Percentiles rank a stretch among this genome's conserved stretches.
Conservation (phyloP, 2,113 vertebrate species). For the Callipepla squamata region DNA sequence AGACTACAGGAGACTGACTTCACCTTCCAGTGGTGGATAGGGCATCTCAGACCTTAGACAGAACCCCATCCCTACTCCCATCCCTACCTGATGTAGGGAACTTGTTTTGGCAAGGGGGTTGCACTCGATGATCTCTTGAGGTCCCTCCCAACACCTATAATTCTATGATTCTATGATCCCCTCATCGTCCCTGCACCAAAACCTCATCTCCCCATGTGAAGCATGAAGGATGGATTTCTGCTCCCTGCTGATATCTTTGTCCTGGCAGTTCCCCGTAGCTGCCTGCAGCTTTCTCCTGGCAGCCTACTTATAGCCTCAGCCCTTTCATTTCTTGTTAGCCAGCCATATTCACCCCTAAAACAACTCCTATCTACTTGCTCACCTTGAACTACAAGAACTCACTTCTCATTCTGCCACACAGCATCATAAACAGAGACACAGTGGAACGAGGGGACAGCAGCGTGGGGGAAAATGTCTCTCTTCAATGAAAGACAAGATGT, state of each 20-base stretch:
- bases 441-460: rapidly evolving
- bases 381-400: neutral
- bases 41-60: neutral
- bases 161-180: too few relatives aligned
- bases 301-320: neutral
- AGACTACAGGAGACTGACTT: neutral
- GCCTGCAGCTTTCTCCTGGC: neutral
- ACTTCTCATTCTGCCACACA: neutral
- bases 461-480: rapidly evolving
- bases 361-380: neutral
- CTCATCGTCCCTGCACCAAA: neutral
- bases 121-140: too few relatives aligned
- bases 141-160: too few relatives aligned
- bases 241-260: neutral
- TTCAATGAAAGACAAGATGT: neutral
- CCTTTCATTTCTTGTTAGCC: neutral
- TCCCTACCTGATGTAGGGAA: too few relatives aligned
- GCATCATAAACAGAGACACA: neutral
- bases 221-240: neutral
- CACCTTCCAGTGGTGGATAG: rapidly evolving
- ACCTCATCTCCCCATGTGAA: neutral
- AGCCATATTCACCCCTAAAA: neutral
- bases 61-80: too few relatives aligned
- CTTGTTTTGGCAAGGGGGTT: too few relatives aligned
- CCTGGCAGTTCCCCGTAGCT: neutral